phyloP scores from a whole-genome alignment of 2,113 vertebrate genomes.

The Carettochelys insculpta region DNA sequence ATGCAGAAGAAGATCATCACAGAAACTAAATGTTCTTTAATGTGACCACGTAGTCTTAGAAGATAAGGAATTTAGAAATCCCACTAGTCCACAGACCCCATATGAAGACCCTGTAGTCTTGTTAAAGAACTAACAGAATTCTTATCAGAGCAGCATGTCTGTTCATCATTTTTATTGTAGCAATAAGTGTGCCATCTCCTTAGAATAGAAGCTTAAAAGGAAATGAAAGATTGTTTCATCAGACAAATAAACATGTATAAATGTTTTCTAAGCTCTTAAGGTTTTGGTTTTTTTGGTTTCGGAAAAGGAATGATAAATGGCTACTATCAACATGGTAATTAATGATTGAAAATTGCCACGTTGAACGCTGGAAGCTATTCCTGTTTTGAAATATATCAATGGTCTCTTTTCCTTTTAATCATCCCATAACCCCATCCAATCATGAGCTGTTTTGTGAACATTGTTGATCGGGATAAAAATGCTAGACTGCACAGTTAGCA shows the following conservation, averaged over 20 bases:
- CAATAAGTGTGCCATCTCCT: not conserved
- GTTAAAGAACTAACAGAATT: not conserved
- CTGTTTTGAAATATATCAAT: not conserved
- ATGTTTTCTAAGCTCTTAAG: not conserved
- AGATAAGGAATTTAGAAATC: not conserved
- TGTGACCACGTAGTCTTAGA: not conserved
- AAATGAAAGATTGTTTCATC: not conserved
- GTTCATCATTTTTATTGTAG: not conserved
- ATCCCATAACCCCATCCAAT: not conserved
- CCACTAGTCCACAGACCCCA: not conserved
- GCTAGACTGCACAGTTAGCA: conserved; percentile 26
- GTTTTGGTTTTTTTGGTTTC: not conserved
- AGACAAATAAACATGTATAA: not conserved
- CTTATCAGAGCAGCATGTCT: not conserved
- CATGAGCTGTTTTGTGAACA: not conserved
- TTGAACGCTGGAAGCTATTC: not conserved
- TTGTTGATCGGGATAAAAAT: conserved; percentile 18
- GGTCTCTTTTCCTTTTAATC: conserved; percentile 26
- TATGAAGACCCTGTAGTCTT: not conserved
- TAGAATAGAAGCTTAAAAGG: not conserved
- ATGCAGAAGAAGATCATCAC: not conserved
- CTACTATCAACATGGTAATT: not conserved
- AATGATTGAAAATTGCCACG: not conserved
- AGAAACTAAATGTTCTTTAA: not conserved
- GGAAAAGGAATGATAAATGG: not conserved